phyloP scores from a whole-genome alignment of 2,888 invertebrate genomes.

The Patella caerulea region DNA sequence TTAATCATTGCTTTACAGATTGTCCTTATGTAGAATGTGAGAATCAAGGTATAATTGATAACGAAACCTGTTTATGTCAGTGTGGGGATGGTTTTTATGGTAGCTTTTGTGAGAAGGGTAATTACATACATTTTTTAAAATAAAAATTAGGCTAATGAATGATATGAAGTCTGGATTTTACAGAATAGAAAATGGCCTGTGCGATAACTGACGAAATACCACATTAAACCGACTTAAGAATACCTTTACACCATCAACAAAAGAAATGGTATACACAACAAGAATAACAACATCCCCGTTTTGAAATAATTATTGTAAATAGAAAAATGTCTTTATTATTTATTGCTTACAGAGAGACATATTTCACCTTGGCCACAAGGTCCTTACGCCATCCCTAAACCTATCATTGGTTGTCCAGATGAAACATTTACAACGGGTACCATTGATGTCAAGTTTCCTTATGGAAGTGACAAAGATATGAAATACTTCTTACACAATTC shows the following conservation, averaged over 20 bases:
- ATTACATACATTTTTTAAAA: background rate
- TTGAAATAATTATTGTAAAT: no score
- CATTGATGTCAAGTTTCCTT: background rate
- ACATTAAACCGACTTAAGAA: no score
- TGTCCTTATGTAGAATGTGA: background rate
- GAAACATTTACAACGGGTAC: background rate
- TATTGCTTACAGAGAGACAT: background rate
- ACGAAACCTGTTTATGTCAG: background rate
- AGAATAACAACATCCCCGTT: no score
- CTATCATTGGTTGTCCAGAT: background rate
- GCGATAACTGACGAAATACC: no score
- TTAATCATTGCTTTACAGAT: background rate
- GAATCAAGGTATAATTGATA: background rate
- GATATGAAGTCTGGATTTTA: no score
- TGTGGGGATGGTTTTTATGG: background rate
- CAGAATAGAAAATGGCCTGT: no score
- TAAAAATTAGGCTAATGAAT: no score
- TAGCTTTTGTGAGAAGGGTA: background rate
- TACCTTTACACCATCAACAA: no score
- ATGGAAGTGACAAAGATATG: background rate
- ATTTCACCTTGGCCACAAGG: background rate
- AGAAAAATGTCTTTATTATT: no score
- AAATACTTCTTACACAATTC: background rate
- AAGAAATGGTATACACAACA: no score
- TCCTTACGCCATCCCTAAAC: background rate